Evolutionary conservation across 2,888 invertebrate species (phyloP).

Genomic region (Euzetes globulus): DNA sequence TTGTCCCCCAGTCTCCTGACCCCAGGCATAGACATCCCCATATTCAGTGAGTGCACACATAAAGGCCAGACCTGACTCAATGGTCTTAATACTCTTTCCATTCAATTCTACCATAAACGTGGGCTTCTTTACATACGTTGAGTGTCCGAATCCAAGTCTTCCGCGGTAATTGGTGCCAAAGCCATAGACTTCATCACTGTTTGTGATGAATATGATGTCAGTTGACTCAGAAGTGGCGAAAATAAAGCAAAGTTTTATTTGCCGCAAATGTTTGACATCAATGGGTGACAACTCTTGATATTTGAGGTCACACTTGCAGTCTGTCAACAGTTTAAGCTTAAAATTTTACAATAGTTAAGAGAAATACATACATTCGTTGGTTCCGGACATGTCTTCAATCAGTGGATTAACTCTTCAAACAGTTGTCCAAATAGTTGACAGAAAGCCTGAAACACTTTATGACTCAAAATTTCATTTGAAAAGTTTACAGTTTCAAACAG

Average conservation of each 20-base stretch:
- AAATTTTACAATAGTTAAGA: no score
- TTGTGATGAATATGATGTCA: slow-evolving; percentile 24
- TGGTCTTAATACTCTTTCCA: background rate
- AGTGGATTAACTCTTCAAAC: no score
- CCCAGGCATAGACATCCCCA: slow-evolving; percentile 13
- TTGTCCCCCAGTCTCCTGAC: slow-evolving; percentile 3
- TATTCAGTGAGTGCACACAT: slow-evolving; percentile 6
- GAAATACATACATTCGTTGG: no score
- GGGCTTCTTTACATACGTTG: background rate
- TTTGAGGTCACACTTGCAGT: background rate
- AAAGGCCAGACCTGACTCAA: background rate
- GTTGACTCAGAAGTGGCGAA: background rate
- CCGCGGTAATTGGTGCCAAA: slow-evolving; percentile 17
- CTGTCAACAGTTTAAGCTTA: background rate
- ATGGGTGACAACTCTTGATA: background rate
- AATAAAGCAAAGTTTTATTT: background rate
- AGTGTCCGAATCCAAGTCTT: slow-evolving; percentile 9
- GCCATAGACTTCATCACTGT: slow-evolving; percentile 5
- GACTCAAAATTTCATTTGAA: no score
- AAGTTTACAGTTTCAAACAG: no score
- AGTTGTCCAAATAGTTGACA: no score
- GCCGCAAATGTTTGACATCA: background rate
- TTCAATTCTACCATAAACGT: slow-evolving; percentile 17
- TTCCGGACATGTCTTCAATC: no score
- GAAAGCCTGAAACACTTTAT: no score